Evolutionary conservation across 2,797 vertebrate genomes (phyloP).

Genomic region (Benthosema pterotum): DNA sequence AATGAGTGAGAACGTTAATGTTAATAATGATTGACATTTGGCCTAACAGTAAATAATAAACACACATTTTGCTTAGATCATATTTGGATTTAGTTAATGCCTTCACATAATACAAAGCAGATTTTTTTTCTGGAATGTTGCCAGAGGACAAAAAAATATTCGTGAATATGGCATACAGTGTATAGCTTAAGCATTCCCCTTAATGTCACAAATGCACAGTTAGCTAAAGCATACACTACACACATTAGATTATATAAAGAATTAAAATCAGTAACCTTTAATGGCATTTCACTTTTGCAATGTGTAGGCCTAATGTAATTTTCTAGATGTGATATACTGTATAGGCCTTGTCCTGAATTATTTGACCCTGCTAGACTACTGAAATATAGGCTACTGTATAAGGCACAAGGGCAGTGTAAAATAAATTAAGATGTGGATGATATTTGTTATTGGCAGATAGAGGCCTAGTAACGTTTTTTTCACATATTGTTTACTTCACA

Average conservation of each 20-base stretch:
- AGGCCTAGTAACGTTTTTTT: constrained; percentile 7
- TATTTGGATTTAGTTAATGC: constrained; percentile 12
- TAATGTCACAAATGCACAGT: no score
- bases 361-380: constrained; percentile 7
- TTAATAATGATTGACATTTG: no score
- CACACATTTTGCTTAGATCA: constrained; percentile 25
- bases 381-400: constrained; percentile 14
- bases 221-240: no score
- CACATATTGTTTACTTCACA: constrained; percentile 2
- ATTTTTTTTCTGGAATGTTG: constrained; percentile 33
- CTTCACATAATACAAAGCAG: constrained; percentile 24
- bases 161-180: no score
- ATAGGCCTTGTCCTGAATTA: neutral
- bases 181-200: no score
- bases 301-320: no score
- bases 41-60: neutral
- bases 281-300: no score
- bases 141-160: neutral
- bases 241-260: no score
- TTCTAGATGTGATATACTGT: no score
- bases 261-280: no score
- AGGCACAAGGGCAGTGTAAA: constrained; percentile 54
- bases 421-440: constrained; percentile 5
- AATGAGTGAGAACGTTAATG: no score
- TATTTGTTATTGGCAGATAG: constrained; percentile 17